Evolutionary conservation across 2,888 invertebrate genomes (phyloP).

Genomic region (Aspidiotus destructor): DNA sequence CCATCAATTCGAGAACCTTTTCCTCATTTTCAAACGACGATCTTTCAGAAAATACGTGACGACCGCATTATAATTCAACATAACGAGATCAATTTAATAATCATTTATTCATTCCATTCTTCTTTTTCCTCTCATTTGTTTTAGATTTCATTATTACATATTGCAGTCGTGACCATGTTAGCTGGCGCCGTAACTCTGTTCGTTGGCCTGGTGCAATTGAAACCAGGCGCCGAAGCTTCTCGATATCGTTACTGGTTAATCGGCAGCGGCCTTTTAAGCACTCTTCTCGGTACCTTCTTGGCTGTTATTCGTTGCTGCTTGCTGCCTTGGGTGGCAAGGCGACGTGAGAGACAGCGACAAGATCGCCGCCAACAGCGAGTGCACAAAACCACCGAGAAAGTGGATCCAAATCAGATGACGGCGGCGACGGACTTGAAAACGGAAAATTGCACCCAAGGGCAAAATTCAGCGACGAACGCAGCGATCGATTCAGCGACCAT

Average conservation of each 20-base stretch:
- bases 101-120: no score
- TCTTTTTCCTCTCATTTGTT: conserved; percentile 21
- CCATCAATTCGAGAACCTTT: no score
- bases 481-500: neutral
- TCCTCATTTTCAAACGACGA: no score
- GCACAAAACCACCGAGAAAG: neutral
- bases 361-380: conserved; percentile 31
- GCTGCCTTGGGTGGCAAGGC: conserved; percentile 40
- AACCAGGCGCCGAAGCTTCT: conserved; percentile 65
- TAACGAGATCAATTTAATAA: no score
- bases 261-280: conserved; percentile 55
- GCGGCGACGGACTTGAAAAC: neutral
- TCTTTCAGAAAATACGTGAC: no score
- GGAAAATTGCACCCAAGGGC: neutral
- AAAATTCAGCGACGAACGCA: neutral
- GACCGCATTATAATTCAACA: no score
- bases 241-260: conserved; percentile 60
- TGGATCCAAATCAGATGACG: conserved; percentile 7
- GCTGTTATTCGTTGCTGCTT: conserved; percentile 59
- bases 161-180: conserved; percentile 62
- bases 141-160: conserved; percentile 62
- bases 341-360: conserved; percentile 28
- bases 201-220: conserved; percentile 64
- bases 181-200: conserved; percentile 64
- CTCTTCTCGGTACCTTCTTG: conserved; percentile 54